Conservation (phyloP, 2,113 vertebrate species). For the Nothocercus nigrocapillus region DNA sequence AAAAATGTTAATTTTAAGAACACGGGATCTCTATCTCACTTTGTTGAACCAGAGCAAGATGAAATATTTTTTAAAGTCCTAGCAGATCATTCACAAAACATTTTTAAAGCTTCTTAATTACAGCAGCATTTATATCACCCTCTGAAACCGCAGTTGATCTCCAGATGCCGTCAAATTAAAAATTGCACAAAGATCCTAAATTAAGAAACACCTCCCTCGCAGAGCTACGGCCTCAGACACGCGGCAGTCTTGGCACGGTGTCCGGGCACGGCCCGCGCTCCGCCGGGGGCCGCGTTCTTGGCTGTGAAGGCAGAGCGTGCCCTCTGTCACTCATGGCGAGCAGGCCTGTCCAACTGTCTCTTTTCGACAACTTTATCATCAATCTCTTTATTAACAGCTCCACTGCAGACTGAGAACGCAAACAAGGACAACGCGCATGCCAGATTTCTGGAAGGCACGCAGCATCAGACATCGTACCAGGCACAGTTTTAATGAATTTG, state of each 20-base stretch:
- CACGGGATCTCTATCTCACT: not conserved
- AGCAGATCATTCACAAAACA: not conserved
- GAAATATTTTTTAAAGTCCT: not conserved
- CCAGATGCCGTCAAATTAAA: not conserved
- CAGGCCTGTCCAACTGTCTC: slow-evolving; percentile 96
- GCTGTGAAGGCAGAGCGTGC: slow-evolving; percentile 87
- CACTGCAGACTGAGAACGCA: slow-evolving; percentile 82
- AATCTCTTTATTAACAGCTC: slow-evolving; percentile 98
- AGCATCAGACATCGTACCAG: slow-evolving; percentile 46
- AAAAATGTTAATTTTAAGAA: slow-evolving; percentile 1
- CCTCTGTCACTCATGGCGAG: slow-evolving; percentile 95
- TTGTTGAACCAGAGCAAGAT: not conserved
- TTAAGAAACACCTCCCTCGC: not conserved
- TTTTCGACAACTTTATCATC: slow-evolving; percentile 93
- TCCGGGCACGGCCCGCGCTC: slow-evolving; percentile 76
- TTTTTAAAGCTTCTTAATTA: not conserved
- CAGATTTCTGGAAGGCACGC: slow-evolving; percentile 75
- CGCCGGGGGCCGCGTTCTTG: slow-evolving; percentile 81
- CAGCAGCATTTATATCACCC: not conserved
- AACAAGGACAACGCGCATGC: slow-evolving; percentile 75
- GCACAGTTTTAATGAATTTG: slow-evolving; percentile 8
- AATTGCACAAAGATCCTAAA: not conserved
- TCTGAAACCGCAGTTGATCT: not conserved
- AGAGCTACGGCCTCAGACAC: not conserved
- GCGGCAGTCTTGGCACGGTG: slow-evolving; percentile 82